Percentiles rank a stretch among this genome's conserved stretches.
Conservation (phyloP, 2,113 vertebrate species). For the Pluvianellus socialis region DNA sequence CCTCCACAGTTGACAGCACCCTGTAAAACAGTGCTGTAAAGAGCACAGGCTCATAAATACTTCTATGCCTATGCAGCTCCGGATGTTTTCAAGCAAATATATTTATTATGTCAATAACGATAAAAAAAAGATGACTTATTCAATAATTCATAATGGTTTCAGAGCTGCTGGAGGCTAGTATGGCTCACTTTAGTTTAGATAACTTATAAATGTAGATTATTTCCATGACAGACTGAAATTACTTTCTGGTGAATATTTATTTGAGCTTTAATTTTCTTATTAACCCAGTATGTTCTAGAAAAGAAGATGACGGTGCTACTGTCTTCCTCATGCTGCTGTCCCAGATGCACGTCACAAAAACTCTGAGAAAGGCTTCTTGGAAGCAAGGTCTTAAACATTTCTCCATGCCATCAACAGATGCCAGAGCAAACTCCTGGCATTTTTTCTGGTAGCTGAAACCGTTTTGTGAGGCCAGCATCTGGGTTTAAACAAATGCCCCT, state of each 20-base stretch:
- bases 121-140: slow-evolving; percentile 53
- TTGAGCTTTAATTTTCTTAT: slow-evolving; percentile 27
- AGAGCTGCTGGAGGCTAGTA: slow-evolving; percentile 21
- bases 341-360: not conserved
- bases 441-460: not conserved
- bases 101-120: slow-evolving; percentile 50
- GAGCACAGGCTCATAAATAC: slow-evolving; percentile 20
- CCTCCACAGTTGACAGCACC: not conserved
- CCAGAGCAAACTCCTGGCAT: not conserved
- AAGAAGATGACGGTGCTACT: not conserved
- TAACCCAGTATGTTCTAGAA: not conserved
- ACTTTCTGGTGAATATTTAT: slow-evolving; percentile 23
- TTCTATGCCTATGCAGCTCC: not conserved
- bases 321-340: not conserved
- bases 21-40: slow-evolving; percentile 20
- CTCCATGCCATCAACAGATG: rapidly evolving
- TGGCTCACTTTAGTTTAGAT: not conserved
- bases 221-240: slow-evolving; percentile 45
- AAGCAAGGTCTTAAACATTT: not conserved
- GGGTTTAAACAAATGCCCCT: not conserved
- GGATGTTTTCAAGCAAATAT: slow-evolving; percentile 50
- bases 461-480: not conserved
- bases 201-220: slow-evolving; percentile 52
- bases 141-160: slow-evolving; percentile 54
- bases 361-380: not conserved